Base-by-base conservation (phyloP, 2,113 vertebrate genomes). In the Tichodroma muraria region DNA sequence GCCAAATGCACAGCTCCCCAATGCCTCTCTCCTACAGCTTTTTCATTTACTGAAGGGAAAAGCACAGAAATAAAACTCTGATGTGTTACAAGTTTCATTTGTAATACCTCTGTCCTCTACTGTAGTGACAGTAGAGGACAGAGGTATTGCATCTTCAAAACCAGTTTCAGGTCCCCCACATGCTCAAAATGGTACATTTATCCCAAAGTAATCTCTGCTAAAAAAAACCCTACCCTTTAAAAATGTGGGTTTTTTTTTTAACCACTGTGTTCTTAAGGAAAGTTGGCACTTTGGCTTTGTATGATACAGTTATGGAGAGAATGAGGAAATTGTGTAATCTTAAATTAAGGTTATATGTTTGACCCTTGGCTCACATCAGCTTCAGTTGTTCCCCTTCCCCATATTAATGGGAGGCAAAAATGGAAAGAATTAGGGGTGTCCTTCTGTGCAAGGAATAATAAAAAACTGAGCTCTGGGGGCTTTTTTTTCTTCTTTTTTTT, bases 231-330 rank as follows among this genome's bases (percentile, higher is more conserved):
- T 11, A 52, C 2, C 4, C 10, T 86, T 61, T 49, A 65, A 54
- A 78, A 47, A 31, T 21, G 42, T 0, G 15, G 2, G 6, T 2
- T 0, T 0, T 15, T 52, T 50, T 68, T 69, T 56, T 22, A 89
- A 63, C 4, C 15, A 68, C 14, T 52, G 28, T 33, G n/a, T 57
- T 65, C 44, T 35, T 31, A 50, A 53, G 24, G 22, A 37, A 77
- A 85, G 49, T 6, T 40, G n/a, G 45, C 8, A 59, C 11, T 70
- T 44, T 38, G n/a, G 40, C 59, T 73, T 40, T 65, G 15, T 24
- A 30, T 65, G 30, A 30, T 20, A 40, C 40, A 75, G 50, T n/a
- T 24, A 40, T 28, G 59, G 8, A 57, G 35, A 47, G 28, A 22
- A 68, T 13, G 11, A 27, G 4, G 9, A 49, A 80, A 38, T 6